Evolutionary conservation across 1,140 invertebrate species (phyloP), one percentile per base, ranked within the genome.

Genomic region (Euglossa dilemma): DNA sequence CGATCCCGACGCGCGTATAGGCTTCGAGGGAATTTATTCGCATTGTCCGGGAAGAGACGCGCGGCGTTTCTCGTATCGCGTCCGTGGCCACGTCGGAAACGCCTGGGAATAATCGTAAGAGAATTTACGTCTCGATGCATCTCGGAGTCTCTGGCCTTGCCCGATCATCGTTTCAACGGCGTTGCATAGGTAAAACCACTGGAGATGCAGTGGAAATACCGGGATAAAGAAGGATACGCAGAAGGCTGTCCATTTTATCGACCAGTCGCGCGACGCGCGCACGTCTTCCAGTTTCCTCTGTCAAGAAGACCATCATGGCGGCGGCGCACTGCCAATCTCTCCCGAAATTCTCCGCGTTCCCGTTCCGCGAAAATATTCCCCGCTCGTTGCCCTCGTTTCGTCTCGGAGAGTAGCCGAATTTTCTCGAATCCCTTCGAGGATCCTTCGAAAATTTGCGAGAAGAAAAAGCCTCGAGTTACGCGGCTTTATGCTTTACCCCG

Each of bases 241-340:
- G 77, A 85, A 83, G 85, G 72, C 61, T 83, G 79, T 85, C 88
- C 83, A 87, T 90, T 91, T 87, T 93, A 93, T 93, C 91, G 92
- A 93, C 90, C 92, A 86, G 78, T 70, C 80, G 73, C 80, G 80
- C 91, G 91, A 91, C 92, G 92, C 91, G 92, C 92, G 92, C 92
- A 92, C 66, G 79, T 78, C 83, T 87, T 77, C 81, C 70, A 80
- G 71, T 28, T 57, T 23, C 18, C 45, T 74, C 72, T 45, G 74
- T 52, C 83, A 57, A 45, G 66, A 78, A 63, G 54, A 75, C 59
- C 64, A 93, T 88, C 85, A 92, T 92, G 92, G 91, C 91, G 90
- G 56, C 85, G 54, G 54, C 16, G 52, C 64, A n/a, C 43, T 4
- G 59, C 20, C 20, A 20, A 76, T 74, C 61, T 76, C 64, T 36